Conservation (phyloP, 2,797 vertebrate species). For the Neosilurus hyrtlii region DNA sequence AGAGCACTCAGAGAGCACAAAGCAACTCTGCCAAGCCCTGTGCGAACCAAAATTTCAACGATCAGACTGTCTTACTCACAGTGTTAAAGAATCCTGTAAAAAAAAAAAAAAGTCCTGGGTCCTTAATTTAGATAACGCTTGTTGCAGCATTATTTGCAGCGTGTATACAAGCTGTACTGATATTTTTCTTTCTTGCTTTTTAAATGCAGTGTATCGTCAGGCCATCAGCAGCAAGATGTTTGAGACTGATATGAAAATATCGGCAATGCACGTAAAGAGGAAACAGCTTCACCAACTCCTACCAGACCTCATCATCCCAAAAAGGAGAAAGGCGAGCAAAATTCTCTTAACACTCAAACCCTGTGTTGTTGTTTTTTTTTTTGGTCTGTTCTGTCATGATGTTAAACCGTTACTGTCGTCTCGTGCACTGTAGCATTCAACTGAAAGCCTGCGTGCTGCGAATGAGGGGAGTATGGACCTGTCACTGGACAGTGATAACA, state of each 20-base stretch:
- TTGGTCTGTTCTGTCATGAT: not conserved
- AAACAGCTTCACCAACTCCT: slow-evolving; percentile 82
- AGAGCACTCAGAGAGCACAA: too few relatives aligned
- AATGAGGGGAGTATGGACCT: slow-evolving; percentile 84
- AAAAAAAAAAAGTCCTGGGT: too few relatives aligned
- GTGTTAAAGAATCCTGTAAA: too few relatives aligned
- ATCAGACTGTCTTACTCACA: too few relatives aligned
- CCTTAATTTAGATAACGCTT: not conserved
- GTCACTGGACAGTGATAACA: slow-evolving; percentile 89
- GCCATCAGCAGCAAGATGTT: slow-evolving; percentile 88
- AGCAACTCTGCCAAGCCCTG: too few relatives aligned
- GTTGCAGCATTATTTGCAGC: not conserved
- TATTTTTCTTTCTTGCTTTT: slow-evolving; percentile 1
- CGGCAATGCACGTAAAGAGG: slow-evolving; percentile 83
- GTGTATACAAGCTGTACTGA: not conserved
- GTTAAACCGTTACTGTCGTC: not conserved
- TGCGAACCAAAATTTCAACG: too few relatives aligned
- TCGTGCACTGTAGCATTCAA: slow-evolving; percentile 74
- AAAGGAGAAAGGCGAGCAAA: slow-evolving; percentile 78
- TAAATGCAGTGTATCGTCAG: slow-evolving; percentile 81
- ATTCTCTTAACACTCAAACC: not conserved
- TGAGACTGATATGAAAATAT: slow-evolving; percentile 87
- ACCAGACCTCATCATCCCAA: slow-evolving; percentile 79
- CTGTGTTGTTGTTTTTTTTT: not conserved
- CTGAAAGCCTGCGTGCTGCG: slow-evolving; percentile 77